phyloP scores from a whole-genome alignment of 2,888 invertebrate genomes.

The Drosophila peninsularis region DNA sequence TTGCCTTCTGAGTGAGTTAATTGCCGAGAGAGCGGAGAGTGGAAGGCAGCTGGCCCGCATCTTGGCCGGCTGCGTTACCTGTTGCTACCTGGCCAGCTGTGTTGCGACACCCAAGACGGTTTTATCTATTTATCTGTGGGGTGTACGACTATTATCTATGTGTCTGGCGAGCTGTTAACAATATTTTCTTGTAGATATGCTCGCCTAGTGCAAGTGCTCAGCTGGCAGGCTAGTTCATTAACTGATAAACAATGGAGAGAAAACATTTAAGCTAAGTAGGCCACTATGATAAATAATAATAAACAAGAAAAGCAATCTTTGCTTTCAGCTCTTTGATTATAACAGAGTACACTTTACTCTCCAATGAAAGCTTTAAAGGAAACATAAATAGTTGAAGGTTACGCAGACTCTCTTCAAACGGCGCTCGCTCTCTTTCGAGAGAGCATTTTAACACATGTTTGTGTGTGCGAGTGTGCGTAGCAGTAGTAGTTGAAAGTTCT shows the following conservation, averaged over 20 bases:
- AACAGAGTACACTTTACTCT: background rate
- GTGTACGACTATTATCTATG: slow-evolving; percentile 46
- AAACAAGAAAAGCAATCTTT: background rate
- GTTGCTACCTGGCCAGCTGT: slow-evolving; percentile 51
- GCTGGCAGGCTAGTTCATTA: slow-evolving; percentile 51
- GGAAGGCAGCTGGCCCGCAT: slow-evolving; percentile 60
- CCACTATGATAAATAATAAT: slow-evolving; percentile 18
- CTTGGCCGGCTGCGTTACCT: slow-evolving; percentile 52
- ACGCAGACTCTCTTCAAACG: background rate
- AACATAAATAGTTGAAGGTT: background rate
- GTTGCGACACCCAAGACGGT: slow-evolving; percentile 68
- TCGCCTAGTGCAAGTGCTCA: slow-evolving; percentile 28
- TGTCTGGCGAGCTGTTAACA: slow-evolving; percentile 48
- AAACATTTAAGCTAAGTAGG: slow-evolving; percentile 48
- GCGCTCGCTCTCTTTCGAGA: slow-evolving; percentile 4
- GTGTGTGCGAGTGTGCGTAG: background rate
- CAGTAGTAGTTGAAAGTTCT: background rate
- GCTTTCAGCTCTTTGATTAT: background rate
- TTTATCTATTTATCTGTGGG: slow-evolving; percentile 52
- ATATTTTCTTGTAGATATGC: slow-evolving; percentile 18
- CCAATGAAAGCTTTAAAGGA: background rate
- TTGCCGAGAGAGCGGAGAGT: slow-evolving; percentile 32
- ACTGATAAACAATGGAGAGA: slow-evolving; percentile 54
- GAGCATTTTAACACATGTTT: background rate
- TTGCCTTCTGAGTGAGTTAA: slow-evolving; percentile 51